These are phyloP conservation scores for Rugalucina vietnamica DNA, from an alignment of 2,888 invertebrate genomes.

Conservation along the genomic window DNA sequence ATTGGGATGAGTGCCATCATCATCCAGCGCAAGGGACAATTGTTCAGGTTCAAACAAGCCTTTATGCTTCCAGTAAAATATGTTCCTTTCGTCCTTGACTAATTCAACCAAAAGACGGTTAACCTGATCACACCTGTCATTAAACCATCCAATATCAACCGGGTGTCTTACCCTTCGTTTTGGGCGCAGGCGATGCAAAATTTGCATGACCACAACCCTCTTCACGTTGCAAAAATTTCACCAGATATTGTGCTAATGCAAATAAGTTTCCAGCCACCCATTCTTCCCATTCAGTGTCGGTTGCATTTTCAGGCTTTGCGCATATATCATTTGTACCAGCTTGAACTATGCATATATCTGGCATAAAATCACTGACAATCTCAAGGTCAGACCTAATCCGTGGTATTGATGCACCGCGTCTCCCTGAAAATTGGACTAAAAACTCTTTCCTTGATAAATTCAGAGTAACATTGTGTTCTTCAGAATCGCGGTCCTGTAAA, in stretches of 20 bases:
- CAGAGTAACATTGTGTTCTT: not conserved
- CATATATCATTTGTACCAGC: not conserved
- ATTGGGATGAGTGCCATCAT: not conserved
- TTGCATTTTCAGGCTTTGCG: not conserved
- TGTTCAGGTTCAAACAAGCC: not conserved
- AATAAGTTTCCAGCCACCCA: not conserved
- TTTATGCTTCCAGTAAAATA: not conserved
- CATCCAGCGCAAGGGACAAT: too few relatives aligned
- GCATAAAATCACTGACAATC: not conserved
- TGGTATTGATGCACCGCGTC: not conserved
- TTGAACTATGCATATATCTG: too few relatives aligned
- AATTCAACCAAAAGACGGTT: not conserved
- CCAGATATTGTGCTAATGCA: not conserved
- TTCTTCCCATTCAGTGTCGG: not conserved
- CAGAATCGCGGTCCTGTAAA: not conserved
- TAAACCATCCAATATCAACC: not conserved
- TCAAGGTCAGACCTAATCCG: not conserved
- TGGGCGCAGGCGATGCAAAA: not conserved
- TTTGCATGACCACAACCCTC: not conserved
- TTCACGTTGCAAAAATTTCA: not conserved
- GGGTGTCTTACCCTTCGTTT: not conserved
- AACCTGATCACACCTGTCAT: not conserved
- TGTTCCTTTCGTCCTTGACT: not conserved
- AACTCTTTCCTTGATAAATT: not conserved
- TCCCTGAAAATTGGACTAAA: not conserved